Percentiles rank a stretch among this genome's conserved stretches.
Conservation (phyloP, 1,140 invertebrate genomes). For the Liolophura sinensis region DNA sequence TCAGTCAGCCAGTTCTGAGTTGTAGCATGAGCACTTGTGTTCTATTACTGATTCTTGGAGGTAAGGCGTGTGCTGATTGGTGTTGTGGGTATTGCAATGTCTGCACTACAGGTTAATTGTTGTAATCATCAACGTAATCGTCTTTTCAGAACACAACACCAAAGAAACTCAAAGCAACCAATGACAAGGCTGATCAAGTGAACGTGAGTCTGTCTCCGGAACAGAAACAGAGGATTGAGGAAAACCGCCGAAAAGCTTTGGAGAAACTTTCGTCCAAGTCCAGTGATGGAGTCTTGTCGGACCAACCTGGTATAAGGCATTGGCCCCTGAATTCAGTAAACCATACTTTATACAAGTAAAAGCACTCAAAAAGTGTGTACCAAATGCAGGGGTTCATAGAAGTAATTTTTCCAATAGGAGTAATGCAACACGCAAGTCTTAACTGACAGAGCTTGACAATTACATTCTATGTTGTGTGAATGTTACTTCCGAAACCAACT, state of each 20-base stretch:
- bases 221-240: constrained; percentile 39
- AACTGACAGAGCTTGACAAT: too few species aligned
- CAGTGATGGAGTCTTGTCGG: constrained; percentile 57
- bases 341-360: constrained; percentile 64
- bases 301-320: constrained; percentile 60
- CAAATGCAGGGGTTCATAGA: too few species aligned
- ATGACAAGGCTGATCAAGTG: background rate
- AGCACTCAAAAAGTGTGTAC: too few species aligned
- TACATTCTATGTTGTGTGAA: too few species aligned
- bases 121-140: background rate
- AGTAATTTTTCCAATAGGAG: too few species aligned
- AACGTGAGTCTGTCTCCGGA: constrained; percentile 29
- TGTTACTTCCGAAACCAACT: too few species aligned
- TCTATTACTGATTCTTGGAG: too few species aligned
- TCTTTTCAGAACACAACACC: background rate
- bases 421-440: too few species aligned
- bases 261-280: constrained; percentile 42
- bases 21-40: too few species aligned
- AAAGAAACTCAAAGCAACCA: background rate
- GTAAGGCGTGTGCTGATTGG: too few species aligned
- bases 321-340: constrained; percentile 64
- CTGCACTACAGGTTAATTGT: background rate
- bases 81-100: background rate
- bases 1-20: too few species aligned
- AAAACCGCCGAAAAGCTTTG: constrained; percentile 44